Base-by-base conservation (phyloP, 1,140 invertebrate species). In the Caligus rogercresseyi region DNA sequence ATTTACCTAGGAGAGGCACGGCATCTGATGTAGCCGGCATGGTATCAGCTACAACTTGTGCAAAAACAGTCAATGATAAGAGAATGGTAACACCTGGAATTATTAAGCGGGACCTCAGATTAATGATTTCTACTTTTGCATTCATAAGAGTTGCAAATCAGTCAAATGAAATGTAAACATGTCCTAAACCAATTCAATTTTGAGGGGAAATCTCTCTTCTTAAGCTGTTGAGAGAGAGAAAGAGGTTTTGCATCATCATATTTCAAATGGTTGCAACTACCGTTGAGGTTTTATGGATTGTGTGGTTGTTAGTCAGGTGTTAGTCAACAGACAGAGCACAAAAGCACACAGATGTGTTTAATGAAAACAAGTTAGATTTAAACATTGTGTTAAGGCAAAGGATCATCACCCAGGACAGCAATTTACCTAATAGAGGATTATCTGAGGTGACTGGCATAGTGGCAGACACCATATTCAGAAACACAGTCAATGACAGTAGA, bases 31-130 rank as follows among this genome's bases (percentile, higher is more conserved):
- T 87, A 66, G 84, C 83, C 64, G 86, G 86, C 78, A 88, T 87
- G 71, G 84, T 82, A 78, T 85, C 78, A 66, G 81, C 84, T 65
- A 89, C 80, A 76, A 89, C 82, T 72, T 89, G 81, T 76, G 88
- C 83, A 77, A 89, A 89, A 72, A 89, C 86, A 73, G 86, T 88
- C 72, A 89, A 79, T 71, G 86, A 88, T 73, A 90, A 81, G 69
- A 89, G 81, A 76, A 89, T 89, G 70, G 86, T 89, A 67, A 89
- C 85, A 73, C 85, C 84, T 86, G 76, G 68, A 74, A 72, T 66
- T 65, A 67, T 65, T n/a, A 43, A 43, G n/a, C n/a, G 31, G 31
- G 31, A 43, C 31, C 31, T n/a, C n/a, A n/a, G n/a, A n/a, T n/a
- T n/a, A n/a, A n/a, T n/a, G n/a, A n/a, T n/a, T n/a, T n/a, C n/a